Conservation (phyloP, 2,113 vertebrate species). For the Ammodytes marinus region DNA sequence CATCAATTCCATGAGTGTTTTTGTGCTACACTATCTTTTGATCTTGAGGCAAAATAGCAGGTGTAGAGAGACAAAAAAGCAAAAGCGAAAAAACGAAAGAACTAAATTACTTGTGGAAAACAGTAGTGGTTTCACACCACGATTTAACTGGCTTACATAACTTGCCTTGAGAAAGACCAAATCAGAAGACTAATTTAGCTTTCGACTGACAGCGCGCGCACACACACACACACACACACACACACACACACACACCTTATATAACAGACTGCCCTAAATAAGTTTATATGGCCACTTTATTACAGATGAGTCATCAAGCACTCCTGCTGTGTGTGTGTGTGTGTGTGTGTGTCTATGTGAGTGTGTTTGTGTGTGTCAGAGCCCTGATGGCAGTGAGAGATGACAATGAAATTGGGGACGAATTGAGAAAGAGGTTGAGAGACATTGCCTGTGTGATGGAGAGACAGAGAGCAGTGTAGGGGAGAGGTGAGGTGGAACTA, state of each 20-base stretch:
- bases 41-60: neutral
- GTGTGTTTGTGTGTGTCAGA: slow-evolving; percentile 4
- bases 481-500: slow-evolving; percentile 41
- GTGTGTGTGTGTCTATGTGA: neutral
- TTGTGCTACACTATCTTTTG: neutral
- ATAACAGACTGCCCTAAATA: slow-evolving; percentile 61
- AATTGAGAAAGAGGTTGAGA: neutral
- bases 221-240: neutral
- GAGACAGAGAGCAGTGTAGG: slow-evolving; percentile 8
- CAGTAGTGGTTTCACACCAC: slow-evolving; percentile 1
- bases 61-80: neutral
- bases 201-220: neutral
- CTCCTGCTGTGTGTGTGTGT: slow-evolving; percentile 17
- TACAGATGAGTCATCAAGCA: slow-evolving; percentile 74
- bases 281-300: slow-evolving; percentile 66
- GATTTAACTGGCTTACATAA: slow-evolving; percentile 41
- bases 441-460: neutral
- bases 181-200: neutral
- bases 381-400: neutral
- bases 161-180: slow-evolving; percentile 6
- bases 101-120: slow-evolving; percentile 11
- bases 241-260: slow-evolving; percentile 34
- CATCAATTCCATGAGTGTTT: neutral
- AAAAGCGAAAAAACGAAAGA: slow-evolving; percentile 9
- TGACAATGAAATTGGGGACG: no score